phyloP scores from a whole-genome alignment of 2,888 invertebrate genomes.

The Thereva unica region DNA sequence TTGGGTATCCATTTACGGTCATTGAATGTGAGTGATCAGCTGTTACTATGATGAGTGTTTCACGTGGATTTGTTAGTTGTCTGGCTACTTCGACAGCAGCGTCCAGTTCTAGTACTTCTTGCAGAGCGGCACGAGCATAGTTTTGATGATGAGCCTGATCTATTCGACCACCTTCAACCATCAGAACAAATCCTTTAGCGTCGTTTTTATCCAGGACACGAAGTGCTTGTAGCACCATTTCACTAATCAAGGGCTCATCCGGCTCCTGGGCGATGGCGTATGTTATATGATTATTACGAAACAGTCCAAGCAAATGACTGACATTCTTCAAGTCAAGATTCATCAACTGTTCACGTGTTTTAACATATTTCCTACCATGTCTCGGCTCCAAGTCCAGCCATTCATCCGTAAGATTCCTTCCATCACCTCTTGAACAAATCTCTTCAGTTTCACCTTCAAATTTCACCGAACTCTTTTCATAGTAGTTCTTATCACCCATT shows the following conservation, averaged over 20 bases:
- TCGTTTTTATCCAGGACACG: constrained; percentile 57
- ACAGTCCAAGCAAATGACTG: constrained; percentile 62
- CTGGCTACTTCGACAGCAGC: constrained; percentile 64
- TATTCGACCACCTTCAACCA: constrained; percentile 67
- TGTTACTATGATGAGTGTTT: constrained; percentile 70
- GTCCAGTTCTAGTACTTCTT: constrained; percentile 68
- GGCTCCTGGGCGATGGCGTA: constrained; percentile 61
- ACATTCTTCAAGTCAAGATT: constrained; percentile 55
- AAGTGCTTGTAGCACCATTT: constrained; percentile 66
- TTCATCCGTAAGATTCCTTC: constrained; percentile 61
- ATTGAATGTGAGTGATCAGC: constrained; percentile 69
- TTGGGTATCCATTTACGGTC: constrained; percentile 66
- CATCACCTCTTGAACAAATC: constrained; percentile 61
- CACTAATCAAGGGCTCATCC: constrained; percentile 62
- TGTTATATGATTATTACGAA: constrained; percentile 63
- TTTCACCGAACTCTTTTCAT: constrained; percentile 44
- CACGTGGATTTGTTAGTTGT: constrained; percentile 58
- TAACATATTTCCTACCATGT: constrained; percentile 55
- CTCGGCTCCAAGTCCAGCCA: constrained; percentile 60
- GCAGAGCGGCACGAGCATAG: constrained; percentile 64
- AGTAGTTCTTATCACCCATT: constrained; percentile 54
- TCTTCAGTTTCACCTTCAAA: constrained; percentile 52
- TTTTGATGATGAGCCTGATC: constrained; percentile 70
- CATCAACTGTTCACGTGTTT: constrained; percentile 55
- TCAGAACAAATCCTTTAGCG: constrained; percentile 61